These are phyloP conservation scores for Heliconius hermathena DNA, from an alignment of 1,140 invertebrate species.

Conservation along the genomic window DNA sequence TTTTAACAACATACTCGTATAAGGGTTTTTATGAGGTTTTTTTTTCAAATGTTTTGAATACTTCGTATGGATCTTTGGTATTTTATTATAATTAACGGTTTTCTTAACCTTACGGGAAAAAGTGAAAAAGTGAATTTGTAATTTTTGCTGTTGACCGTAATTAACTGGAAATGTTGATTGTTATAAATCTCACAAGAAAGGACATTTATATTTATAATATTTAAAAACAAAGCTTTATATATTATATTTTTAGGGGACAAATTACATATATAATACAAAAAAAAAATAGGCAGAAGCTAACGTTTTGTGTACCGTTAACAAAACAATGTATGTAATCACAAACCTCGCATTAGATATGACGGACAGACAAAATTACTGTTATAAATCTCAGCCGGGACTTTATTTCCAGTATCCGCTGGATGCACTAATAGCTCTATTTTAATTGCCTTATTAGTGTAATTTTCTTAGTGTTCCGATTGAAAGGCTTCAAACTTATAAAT, in stretches of 20 bases:
- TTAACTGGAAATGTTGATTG: no score
- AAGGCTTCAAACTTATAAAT: conserved; percentile 12
- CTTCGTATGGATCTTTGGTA: no score
- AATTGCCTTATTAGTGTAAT: conserved; percentile 58
- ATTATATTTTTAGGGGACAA: no score
- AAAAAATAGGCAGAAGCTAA: not conserved
- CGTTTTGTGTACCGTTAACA: conserved; percentile 16
- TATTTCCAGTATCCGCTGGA: conserved; percentile 51
- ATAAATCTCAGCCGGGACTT: conserved; percentile 42
- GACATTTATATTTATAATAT: no score
- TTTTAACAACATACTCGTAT: not conserved
- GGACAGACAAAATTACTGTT: conserved; percentile 31
- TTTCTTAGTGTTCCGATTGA: conserved; percentile 41
- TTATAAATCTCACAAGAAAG: no score
- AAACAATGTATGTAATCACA: conserved; percentile 37
- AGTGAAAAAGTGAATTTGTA: no score
- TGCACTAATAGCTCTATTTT: conserved; percentile 52
- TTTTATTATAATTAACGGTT: no score
- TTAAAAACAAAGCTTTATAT: no score
- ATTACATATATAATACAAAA: not conserved
- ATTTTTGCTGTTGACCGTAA: no score
- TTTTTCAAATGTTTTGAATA: not conserved
- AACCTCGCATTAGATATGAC: conserved; percentile 33
- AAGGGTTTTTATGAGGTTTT: not conserved
- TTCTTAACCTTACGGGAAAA: no score